Percentiles rank a stretch among this genome's conserved stretches.
Evolutionary conservation across 2,797 vertebrate species (phyloP).

Genomic region (Anabacerthia variegaticeps): DNA sequence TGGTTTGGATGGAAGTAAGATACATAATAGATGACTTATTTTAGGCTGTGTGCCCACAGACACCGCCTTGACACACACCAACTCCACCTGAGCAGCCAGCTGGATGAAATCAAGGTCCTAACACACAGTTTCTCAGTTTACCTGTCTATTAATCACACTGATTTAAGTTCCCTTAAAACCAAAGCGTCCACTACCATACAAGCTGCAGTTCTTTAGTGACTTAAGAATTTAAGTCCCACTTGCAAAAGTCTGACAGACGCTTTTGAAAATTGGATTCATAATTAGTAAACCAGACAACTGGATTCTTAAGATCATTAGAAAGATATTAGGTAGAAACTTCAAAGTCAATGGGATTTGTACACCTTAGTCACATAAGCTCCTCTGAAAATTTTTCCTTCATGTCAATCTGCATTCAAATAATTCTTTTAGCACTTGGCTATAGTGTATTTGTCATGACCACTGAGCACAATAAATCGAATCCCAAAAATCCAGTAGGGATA

Average conservation of each 20-base stretch:
- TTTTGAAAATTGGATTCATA: slow-evolving; percentile 23
- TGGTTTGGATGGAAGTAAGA: background rate
- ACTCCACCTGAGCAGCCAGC: background rate
- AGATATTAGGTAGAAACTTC: slow-evolving; percentile 41
- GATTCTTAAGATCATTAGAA: slow-evolving; percentile 30
- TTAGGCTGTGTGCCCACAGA: background rate
- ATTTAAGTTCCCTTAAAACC: background rate
- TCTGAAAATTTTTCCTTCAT: background rate
- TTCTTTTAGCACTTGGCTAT: background rate
- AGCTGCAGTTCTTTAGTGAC: background rate
- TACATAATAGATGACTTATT: fast-evolving
- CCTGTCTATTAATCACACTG: background rate
- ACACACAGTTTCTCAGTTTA: background rate
- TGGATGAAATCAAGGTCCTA: background rate
- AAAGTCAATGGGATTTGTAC: slow-evolving; percentile 32
- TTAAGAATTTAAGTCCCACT: background rate
- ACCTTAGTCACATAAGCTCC: slow-evolving; percentile 12
- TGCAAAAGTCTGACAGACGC: background rate
- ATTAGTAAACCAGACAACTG: slow-evolving; percentile 32
- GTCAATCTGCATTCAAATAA: slow-evolving; percentile 37
- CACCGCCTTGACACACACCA: background rate
- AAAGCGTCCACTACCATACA: background rate
- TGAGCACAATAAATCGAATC: background rate
- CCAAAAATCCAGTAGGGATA: background rate
- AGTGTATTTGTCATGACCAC: background rate